Percentiles rank a stretch among this genome's conserved stretches.
Evolutionary conservation across 2,888 invertebrate genomes (phyloP).

Genomic region (Acleris literana): DNA sequence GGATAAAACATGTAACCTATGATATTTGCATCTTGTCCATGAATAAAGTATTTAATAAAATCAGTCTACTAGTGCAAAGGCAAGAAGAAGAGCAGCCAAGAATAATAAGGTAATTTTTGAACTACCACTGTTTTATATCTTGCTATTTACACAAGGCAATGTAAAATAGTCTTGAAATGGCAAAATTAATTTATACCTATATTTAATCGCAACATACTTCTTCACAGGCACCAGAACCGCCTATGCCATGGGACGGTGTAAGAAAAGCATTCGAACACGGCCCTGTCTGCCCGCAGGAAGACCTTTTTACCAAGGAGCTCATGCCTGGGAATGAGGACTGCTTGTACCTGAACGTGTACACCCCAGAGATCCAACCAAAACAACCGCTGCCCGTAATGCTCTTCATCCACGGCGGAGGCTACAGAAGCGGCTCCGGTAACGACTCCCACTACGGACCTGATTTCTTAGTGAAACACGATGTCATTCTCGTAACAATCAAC

Average conservation of each 20-base stretch:
- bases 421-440: slow-evolving; percentile 60
- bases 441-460: slow-evolving; percentile 79
- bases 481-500: slow-evolving; percentile 82
- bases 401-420: slow-evolving; percentile 62
- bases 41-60: too few relatives aligned
- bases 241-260: slow-evolving; percentile 36
- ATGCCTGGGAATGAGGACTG: slow-evolving; percentile 54
- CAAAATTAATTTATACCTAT: too few relatives aligned
- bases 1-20: too few relatives aligned
- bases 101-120: too few relatives aligned
- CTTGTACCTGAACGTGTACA: slow-evolving; percentile 60
- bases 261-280: slow-evolving; percentile 35
- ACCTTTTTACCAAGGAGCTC: slow-evolving; percentile 23
- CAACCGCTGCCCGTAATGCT: slow-evolving; percentile 56
- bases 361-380: slow-evolving; percentile 45
- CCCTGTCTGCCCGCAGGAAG: slow-evolving; percentile 27
- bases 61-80: too few relatives aligned
- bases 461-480: slow-evolving; percentile 76
- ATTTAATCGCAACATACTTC: too few relatives aligned
- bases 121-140: too few relatives aligned
- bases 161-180: too few relatives aligned
- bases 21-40: too few relatives aligned
- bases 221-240: slow-evolving; percentile 36
- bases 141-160: too few relatives aligned
- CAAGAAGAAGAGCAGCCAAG: too few relatives aligned